These are phyloP conservation scores for Gymnocephalus cernua DNA, from an alignment of 2,113 vertebrate species.

Conservation along the genomic window DNA sequence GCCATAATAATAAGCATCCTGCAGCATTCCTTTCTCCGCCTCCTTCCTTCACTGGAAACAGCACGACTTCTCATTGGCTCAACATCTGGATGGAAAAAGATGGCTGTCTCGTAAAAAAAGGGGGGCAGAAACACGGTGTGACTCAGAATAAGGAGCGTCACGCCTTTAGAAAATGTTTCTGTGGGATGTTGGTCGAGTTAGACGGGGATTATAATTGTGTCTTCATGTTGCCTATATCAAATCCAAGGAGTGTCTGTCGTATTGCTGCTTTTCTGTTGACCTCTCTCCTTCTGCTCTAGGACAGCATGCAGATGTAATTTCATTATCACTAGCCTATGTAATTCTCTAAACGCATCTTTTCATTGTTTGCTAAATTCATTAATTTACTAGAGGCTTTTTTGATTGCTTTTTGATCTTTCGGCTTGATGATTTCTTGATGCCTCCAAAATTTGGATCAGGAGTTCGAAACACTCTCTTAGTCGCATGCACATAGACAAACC, in stretches of 20 bases:
- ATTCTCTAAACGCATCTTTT: background rate
- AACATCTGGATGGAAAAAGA: slow-evolving; percentile 86
- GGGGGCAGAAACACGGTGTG: slow-evolving; percentile 19
- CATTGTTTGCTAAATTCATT: background rate
- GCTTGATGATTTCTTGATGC: background rate
- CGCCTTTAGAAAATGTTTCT: slow-evolving; percentile 27
- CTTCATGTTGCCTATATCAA: background rate
- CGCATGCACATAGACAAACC: slow-evolving; percentile 17
- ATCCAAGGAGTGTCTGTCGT: background rate
- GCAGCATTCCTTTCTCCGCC: slow-evolving; percentile 77
- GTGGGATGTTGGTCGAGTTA: background rate
- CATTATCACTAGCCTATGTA: background rate
- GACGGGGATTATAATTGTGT: background rate
- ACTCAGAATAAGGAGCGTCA: slow-evolving; percentile 11
- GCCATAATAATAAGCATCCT: slow-evolving; percentile 79
- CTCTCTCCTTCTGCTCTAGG: background rate
- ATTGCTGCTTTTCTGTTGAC: background rate
- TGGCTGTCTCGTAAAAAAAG: slow-evolving; percentile 51
- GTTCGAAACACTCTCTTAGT: background rate
- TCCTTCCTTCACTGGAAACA: slow-evolving; percentile 68
- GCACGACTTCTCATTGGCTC: slow-evolving; percentile 72
- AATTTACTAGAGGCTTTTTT: background rate
- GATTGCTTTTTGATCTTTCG: background rate
- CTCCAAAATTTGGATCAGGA: background rate
- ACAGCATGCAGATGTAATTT: background rate